Evolutionary conservation across 1,140 invertebrate species (phyloP), one percentile per base, ranked within the genome.

Genomic region (Orchesella cincta): DNA sequence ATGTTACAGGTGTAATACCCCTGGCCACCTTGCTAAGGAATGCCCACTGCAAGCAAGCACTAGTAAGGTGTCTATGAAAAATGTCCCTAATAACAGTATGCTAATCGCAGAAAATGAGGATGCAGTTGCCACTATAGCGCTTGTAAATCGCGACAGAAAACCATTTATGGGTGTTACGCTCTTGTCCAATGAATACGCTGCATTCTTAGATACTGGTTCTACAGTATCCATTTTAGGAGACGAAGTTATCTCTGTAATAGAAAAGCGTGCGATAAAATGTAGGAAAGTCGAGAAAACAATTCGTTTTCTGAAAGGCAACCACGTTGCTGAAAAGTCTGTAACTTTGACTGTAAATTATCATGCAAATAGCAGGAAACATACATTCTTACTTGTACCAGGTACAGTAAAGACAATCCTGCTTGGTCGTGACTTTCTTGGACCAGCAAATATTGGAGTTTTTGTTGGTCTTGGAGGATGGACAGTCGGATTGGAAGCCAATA

Each of bases 391-490:
- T 20, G 0, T 76, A 8, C 76, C 76, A 0, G 62, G 46, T 0
- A n/a, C 29, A 26, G 28, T n/a, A 0, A 33, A 46, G 29, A 16
- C 74, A 0, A 23, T 80, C 14, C n/a, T 80, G 0, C 39, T 80
- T 18, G 79, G 79, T 0, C 20, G 79, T 46, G 76, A 80, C 54
- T 80, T 80, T 57, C 36, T 80, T 1, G 16, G 54, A 0, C 12
- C 33, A 46, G 31, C 8, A 54, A 31, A 73, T 1, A 62, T 80
- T 31, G 54, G 51, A 1, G 12, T 78, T 0, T n/a, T 54, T 39
- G 74, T 23, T 78, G 74, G 74, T 73, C 76, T 31, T 29, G 71
- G 20, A 74, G 76, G 1, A 28, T 23, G 16, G 26, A 34, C 39
- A 8, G 39, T 46, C 18, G 39, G 39, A 46, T 46, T 5, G 39